These are phyloP conservation scores for Atherinosoma microstoma DNA, from an alignment of 2,797 vertebrate species.

Conservation along the genomic window DNA sequence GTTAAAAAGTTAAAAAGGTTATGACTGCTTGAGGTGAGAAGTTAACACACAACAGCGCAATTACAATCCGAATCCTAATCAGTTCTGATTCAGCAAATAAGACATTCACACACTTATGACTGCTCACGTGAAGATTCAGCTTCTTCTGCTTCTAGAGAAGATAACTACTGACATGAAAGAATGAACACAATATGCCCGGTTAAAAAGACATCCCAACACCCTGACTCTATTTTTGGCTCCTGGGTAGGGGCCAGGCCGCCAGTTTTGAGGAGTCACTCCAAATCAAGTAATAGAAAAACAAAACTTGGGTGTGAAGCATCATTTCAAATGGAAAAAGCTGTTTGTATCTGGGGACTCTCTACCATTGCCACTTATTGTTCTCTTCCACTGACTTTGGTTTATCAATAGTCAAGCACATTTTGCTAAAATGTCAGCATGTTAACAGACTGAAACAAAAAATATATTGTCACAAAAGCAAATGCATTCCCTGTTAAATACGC, in stretches of 20 bases:
- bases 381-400: neutral
- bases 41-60: neutral
- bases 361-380: neutral
- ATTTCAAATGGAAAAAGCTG: neutral
- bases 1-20: neutral
- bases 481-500: neutral
- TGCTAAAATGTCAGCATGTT: neutral
- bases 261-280: neutral
- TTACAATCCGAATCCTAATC: neutral
- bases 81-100: neutral
- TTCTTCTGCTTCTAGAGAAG: neutral
- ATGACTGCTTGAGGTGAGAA: neutral
- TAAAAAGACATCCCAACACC: neutral
- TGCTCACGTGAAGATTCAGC: neutral
- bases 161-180: neutral
- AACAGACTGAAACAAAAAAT: neutral
- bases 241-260: neutral
- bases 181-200: neutral
- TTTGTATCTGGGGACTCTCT: neutral
- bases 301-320: neutral
- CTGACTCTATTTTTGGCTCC: neutral
- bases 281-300: neutral
- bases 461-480: neutral
- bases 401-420: neutral
- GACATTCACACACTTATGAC: neutral